Conservation (phyloP, 2,888 invertebrate species). For the Heliconius erato region DNA sequence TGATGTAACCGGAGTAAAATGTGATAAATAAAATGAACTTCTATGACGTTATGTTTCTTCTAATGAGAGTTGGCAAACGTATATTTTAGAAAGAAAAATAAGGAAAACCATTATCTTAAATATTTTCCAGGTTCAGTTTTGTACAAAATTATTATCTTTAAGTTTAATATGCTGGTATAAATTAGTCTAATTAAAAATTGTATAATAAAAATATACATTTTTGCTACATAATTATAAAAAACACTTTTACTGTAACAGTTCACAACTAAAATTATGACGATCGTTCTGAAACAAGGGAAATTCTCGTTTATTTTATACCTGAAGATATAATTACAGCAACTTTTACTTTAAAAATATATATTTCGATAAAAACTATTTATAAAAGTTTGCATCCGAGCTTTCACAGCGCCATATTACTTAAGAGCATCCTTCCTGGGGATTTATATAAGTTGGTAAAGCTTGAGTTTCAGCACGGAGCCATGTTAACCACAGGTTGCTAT, state of each 20-base stretch:
- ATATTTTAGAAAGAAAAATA: neutral
- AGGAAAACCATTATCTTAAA: neutral
- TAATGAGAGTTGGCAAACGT: neutral
- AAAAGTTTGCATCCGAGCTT: constrained; percentile 29
- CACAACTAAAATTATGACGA: neutral
- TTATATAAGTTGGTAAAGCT: constrained; percentile 42
- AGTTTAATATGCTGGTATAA: too few species aligned
- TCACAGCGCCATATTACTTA: constrained; percentile 35
- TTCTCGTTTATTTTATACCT: neutral
- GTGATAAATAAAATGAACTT: neutral
- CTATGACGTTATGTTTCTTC: neutral
- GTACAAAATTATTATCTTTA: neutral
- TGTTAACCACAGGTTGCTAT: constrained; percentile 15
- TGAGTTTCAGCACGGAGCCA: constrained; percentile 32
- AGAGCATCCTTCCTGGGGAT: constrained; percentile 42
- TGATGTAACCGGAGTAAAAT: too few species aligned
- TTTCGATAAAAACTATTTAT: neutral
- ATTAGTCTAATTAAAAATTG: too few species aligned
- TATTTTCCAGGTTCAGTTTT: neutral
- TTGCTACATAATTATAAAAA: neutral
- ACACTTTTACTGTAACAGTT: neutral
- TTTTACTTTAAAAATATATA: constrained; percentile 8
- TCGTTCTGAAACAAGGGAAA: neutral
- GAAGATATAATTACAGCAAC: neutral
- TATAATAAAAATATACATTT: too few species aligned